These are phyloP conservation scores for Glossophaga mutica DNA, from an alignment of 2,797 vertebrate species.

Conservation along the genomic window DNA sequence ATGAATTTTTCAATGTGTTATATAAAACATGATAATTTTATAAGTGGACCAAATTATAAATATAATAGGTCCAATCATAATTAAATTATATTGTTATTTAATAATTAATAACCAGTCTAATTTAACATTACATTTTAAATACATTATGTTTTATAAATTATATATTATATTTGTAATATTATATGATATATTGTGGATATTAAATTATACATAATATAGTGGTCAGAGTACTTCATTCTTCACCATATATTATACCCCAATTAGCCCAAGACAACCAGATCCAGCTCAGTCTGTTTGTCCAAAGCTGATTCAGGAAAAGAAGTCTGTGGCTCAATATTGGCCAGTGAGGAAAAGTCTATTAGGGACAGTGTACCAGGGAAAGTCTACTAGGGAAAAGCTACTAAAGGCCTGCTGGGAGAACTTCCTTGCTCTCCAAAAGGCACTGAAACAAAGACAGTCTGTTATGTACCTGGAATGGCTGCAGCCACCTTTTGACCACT, in stretches of 20 bases:
- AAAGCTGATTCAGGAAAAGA: background rate
- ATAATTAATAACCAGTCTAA: background rate
- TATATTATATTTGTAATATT: background rate
- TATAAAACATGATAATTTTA: background rate
- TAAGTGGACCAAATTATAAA: background rate
- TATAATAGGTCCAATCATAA: background rate
- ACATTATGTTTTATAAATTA: background rate
- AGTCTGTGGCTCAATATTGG: background rate
- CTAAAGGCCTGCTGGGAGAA: background rate
- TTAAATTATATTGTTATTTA: background rate
- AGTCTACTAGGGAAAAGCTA: background rate
- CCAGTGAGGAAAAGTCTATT: background rate
- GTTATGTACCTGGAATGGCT: background rate
- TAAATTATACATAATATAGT: background rate
- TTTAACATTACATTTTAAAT: conserved; percentile 1
- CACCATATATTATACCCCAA: background rate
- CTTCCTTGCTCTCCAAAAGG: background rate
- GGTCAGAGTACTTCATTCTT: background rate
- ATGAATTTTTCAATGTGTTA: conserved; percentile 1
- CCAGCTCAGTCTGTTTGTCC: background rate
- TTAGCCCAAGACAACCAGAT: background rate
- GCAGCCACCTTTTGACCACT: background rate
- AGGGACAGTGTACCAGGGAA: background rate
- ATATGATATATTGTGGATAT: background rate
- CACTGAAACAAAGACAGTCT: background rate